Evolutionary conservation across 1,140 invertebrate species (phyloP).

Genomic region (Leptinotarsa undecemlineata): DNA sequence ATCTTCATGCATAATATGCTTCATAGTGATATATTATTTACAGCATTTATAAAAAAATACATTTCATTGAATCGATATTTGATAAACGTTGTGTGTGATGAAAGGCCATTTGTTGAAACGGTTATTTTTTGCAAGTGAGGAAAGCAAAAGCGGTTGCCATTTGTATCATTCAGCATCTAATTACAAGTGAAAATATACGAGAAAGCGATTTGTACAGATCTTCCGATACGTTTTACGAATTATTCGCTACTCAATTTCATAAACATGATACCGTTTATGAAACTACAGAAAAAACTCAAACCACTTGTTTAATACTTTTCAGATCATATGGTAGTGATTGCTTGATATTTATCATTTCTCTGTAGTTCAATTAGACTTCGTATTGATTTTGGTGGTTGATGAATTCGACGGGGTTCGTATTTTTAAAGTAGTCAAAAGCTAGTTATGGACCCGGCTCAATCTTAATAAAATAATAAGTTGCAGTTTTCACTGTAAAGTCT

Average conservation of each 20-base stretch:
- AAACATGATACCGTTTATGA: not conserved
- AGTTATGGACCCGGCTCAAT: no score
- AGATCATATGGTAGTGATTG: no score
- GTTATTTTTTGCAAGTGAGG: slow-evolving; percentile 26
- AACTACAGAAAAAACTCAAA: no score
- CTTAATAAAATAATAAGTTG: no score
- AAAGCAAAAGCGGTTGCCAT: slow-evolving; percentile 31
- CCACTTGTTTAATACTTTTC: no score
- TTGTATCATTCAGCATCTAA: slow-evolving; percentile 43
- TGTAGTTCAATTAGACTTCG: no score
- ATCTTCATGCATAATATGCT: not conserved
- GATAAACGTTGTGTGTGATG: slow-evolving; percentile 31
- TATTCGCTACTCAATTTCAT: not conserved
- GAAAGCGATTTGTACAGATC: not conserved
- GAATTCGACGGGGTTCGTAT: no score
- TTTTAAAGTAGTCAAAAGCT: no score
- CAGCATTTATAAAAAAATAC: not conserved
- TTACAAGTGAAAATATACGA: slow-evolving; percentile 8
- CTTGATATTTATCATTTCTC: no score
- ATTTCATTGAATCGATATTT: not conserved
- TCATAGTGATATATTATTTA: not conserved
- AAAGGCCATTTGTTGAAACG: slow-evolving; percentile 35
- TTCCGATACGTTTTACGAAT: not conserved
- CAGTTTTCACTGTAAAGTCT: no score
- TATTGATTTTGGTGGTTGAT: no score